phyloP scores from a whole-genome alignment of 2,797 vertebrate species.

The Tympanoctomys barrerae region DNA sequence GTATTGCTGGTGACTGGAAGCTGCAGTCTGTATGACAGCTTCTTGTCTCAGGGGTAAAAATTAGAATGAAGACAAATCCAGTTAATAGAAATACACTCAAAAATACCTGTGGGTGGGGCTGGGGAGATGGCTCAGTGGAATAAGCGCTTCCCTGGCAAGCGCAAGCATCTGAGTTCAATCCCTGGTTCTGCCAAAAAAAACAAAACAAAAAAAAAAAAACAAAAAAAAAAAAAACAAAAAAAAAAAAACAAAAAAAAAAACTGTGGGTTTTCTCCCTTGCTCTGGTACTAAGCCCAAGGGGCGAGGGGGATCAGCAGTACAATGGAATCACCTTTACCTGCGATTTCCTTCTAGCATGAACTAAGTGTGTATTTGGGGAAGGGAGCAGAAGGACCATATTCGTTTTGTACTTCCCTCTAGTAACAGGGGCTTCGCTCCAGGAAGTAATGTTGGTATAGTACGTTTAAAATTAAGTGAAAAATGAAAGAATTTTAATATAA shows the following conservation, averaged over 20 bases:
- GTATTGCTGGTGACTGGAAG: background rate
- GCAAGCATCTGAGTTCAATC: no score
- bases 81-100: constrained; percentile 26
- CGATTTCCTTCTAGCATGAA: background rate
- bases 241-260: background rate
- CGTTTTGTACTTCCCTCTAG: background rate
- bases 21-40: background rate
- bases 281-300: constrained; percentile 21
- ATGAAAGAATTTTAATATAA: constrained; percentile 68
- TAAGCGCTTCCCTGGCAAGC: no score
- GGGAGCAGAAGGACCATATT: fast-evolving
- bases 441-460: background rate
- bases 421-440: constrained; percentile 16
- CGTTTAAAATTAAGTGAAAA: constrained; percentile 75
- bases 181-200: no score
- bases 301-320: background rate
- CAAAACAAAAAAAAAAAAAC: no score
- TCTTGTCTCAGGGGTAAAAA: constrained; percentile 12
- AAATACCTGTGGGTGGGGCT: background rate
- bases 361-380: background rate
- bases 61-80: constrained; percentile 44
- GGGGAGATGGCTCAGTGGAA: no score
- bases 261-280: constrained; percentile 54
- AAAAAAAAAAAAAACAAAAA: background rate
- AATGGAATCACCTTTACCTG: constrained; percentile 20